Conservation (phyloP, 2,113 vertebrate genomes). For the Sigmodon hispidus region DNA sequence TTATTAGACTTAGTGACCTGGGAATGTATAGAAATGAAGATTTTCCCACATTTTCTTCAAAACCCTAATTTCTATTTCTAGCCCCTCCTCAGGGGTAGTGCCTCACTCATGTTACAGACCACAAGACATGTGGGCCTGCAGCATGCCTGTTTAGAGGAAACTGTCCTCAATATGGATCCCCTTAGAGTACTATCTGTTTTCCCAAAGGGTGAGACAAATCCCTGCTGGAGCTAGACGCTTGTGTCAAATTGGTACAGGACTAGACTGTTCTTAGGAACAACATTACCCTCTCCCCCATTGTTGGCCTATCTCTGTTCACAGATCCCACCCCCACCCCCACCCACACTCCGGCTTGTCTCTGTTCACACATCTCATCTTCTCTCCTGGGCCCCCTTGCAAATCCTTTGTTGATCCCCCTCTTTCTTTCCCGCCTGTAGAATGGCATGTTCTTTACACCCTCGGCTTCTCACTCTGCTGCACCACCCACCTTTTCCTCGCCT, state of each 20-base stretch:
- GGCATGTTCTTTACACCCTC: neutral
- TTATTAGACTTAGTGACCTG: slow-evolving; percentile 53
- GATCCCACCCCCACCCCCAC: neutral
- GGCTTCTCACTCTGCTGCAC: neutral
- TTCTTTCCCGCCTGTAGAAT: neutral
- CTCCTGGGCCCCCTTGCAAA: neutral
- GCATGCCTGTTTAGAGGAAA: neutral
- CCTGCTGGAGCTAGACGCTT: neutral
- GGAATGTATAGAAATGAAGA: slow-evolving; percentile 43
- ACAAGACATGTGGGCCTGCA: fast-evolving
- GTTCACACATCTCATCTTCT: neutral
- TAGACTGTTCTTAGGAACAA: neutral
- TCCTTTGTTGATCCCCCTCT: neutral
- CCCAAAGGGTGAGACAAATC: neutral
- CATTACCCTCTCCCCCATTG: neutral
- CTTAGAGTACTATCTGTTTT: fast-evolving
- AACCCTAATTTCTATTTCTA: neutral
- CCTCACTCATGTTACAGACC: fast-evolving
- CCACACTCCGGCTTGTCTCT: neutral
- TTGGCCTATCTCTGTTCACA: no score
- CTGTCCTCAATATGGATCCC: fast-evolving
- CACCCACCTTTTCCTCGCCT: neutral
- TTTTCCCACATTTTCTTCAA: neutral
- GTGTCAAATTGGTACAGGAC: neutral
- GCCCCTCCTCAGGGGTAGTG: neutral